A percentile compares a stretch with the other conserved stretches of the same genome.
phyloP scores from a whole-genome alignment of 2,888 invertebrate genomes.

The Meloe dianella region DNA sequence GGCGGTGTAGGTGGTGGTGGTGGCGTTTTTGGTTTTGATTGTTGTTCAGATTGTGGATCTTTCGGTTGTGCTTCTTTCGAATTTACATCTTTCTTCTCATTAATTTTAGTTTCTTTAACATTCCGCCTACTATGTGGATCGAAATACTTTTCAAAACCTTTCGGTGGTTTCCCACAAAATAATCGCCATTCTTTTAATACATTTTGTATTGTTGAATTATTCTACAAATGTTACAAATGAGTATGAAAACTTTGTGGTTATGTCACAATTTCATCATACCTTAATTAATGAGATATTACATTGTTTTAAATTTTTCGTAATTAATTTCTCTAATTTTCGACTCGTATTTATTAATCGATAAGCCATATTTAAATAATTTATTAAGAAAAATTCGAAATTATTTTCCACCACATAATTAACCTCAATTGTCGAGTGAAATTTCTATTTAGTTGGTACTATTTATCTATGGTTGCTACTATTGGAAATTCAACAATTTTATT shows the following conservation, averaged over 20 bases:
- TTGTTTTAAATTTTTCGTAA: slow-evolving; percentile 53
- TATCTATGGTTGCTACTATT: neutral
- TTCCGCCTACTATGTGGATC: slow-evolving; percentile 63
- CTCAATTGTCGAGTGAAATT: no score
- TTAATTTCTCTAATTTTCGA: slow-evolving; percentile 63
- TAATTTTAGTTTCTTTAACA: slow-evolving; percentile 55
- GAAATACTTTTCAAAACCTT: slow-evolving; percentile 94
- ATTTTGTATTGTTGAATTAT: slow-evolving; percentile 64
- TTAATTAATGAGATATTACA: slow-evolving; percentile 49
- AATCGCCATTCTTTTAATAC: slow-evolving; percentile 68
- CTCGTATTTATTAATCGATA: slow-evolving; percentile 67
- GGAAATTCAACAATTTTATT: neutral
- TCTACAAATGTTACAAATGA: slow-evolving; percentile 52
- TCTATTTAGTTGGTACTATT: neutral
- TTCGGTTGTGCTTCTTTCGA: slow-evolving; percentile 49
- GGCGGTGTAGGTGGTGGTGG: slow-evolving; percentile 53
- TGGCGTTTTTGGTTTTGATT: slow-evolving; percentile 51
- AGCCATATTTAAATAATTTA: slow-evolving; percentile 62
- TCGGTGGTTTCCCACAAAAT: slow-evolving; percentile 82
- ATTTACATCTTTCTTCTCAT: slow-evolving; percentile 52
- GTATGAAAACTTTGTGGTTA: slow-evolving; percentile 32
- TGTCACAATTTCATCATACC: slow-evolving; percentile 43
- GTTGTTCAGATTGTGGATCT: slow-evolving; percentile 52
- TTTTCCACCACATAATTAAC: slow-evolving; percentile 36
- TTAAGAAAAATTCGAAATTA: slow-evolving; percentile 15